These are phyloP conservation scores for Lasiommata megera DNA, from an alignment of 2,888 invertebrate genomes.

Conservation along the genomic window DNA sequence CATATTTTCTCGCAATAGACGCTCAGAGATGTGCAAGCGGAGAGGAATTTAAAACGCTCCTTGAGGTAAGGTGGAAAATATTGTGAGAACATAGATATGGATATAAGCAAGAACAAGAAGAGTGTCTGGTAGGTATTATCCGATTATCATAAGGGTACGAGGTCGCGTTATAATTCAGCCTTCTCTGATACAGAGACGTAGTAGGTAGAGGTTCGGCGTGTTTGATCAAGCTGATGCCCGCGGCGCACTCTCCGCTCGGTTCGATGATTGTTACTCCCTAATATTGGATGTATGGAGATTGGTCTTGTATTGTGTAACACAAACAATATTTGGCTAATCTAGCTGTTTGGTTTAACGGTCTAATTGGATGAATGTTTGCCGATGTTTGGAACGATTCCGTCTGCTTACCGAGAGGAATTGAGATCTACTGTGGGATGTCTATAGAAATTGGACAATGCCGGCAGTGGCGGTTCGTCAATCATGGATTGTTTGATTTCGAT, in stretches of 20 bases:
- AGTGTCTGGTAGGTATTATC: neutral
- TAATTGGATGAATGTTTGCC: conserved; percentile 62
- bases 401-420: conserved; percentile 37
- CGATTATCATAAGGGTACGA: conserved; percentile 17
- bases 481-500: conserved; percentile 17
- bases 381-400: conserved; percentile 43
- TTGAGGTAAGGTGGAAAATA: no score
- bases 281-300: conserved; percentile 65
- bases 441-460: conserved; percentile 22
- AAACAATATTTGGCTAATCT: conserved; percentile 72
- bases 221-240: conserved; percentile 40
- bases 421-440: conserved; percentile 25
- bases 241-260: conserved; percentile 43
- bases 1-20: no score
- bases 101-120: no score
- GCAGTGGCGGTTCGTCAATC: conserved; percentile 16
- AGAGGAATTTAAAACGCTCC: no score
- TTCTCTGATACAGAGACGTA: conserved; percentile 30
- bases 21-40: no score
- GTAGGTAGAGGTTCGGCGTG: conserved; percentile 33
- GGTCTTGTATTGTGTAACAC: conserved; percentile 59
- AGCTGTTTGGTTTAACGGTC: conserved; percentile 57
- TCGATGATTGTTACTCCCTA: conserved; percentile 46
- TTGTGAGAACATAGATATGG: neutral
- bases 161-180: conserved; percentile 23